A percentile compares a stretch with the other conserved stretches of the same genome.
These are phyloP conservation scores for Dicaeum eximium DNA, from an alignment of 2,113 vertebrate species.

Conservation along the genomic window DNA sequence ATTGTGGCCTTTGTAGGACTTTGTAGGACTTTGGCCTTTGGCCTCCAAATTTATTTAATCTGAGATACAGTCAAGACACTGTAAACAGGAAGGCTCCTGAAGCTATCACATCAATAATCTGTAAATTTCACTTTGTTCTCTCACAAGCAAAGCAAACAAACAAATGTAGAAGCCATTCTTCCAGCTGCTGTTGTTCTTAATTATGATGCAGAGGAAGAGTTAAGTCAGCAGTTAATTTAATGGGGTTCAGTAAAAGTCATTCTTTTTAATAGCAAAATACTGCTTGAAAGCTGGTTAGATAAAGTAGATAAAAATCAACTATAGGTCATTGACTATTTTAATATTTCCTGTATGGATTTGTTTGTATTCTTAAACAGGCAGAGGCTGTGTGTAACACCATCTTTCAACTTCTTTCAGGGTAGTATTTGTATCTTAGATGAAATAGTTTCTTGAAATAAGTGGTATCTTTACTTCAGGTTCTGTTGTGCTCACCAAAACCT, in stretches of 20 bases:
- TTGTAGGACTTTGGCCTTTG: not conserved
- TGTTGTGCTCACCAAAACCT: not conserved
- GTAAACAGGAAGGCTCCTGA: slow-evolving; percentile 10
- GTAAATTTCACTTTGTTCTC: slow-evolving; percentile 11
- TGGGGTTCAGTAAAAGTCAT: not conserved
- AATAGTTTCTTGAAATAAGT: not conserved
- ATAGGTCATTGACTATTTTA: not conserved
- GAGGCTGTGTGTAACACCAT: not conserved
- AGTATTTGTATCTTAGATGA: not conserved
- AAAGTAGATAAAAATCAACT: slow-evolving; percentile 20
- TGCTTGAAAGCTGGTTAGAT: not conserved
- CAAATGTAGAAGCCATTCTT: not conserved
- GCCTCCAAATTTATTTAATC: not conserved
- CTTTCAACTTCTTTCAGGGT: not conserved
- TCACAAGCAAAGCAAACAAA: not conserved
- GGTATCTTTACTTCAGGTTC: not conserved
- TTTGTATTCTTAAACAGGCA: not conserved
- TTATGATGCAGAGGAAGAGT: not conserved
- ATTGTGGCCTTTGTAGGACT: not conserved
- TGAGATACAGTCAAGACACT: not conserved
- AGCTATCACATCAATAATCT: not conserved
- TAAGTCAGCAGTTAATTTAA: slow-evolving; percentile 11
- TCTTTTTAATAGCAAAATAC: not conserved
- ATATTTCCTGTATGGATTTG: not conserved
- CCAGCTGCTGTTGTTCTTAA: not conserved